These are phyloP conservation scores for Eulemur coronatus DNA, from an alignment of 2,797 vertebrate genomes.

Conservation along the genomic window DNA sequence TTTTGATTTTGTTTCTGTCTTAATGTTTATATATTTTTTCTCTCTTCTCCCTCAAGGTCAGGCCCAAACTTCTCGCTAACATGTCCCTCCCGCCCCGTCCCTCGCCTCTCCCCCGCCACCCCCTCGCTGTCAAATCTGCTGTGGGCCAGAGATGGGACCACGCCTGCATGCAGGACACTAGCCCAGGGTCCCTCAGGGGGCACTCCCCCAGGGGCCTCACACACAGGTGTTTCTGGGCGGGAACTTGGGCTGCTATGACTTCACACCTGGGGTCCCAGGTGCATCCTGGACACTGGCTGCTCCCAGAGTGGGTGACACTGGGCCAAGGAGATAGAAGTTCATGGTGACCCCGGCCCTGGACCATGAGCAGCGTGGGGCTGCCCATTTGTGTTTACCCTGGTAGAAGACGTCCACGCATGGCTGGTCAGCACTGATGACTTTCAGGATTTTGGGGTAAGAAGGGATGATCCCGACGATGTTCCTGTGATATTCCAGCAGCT, in stretches of 20 bases:
- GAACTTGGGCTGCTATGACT: accelerated
- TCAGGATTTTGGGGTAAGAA: conserved; percentile 86
- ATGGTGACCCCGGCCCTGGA: accelerated
- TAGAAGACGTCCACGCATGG: conserved; percentile 89
- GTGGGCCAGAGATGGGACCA: background rate
- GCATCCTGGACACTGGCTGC: accelerated
- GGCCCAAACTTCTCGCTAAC: background rate
- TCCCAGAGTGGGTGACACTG: accelerated
- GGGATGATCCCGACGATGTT: conserved; percentile 85
- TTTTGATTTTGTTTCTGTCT: background rate
- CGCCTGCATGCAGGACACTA: accelerated
- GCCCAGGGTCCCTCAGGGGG: background rate
- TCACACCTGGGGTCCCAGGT: background rate
- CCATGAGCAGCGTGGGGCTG: accelerated
- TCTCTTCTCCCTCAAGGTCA: background rate
- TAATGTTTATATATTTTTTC: background rate
- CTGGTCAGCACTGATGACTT: conserved; percentile 90
- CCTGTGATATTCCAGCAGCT: conserved; percentile 85
- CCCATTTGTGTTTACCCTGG: conserved; percentile 85
- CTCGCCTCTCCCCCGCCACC: accelerated
- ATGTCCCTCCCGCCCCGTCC: accelerated
- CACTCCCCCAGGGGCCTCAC: background rate
- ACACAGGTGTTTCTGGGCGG: background rate
- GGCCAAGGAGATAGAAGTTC: accelerated
- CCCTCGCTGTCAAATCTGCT: background rate